Evolutionary conservation across 2,888 invertebrate genomes (phyloP).

Genomic region (Cerastis rubricosa): DNA sequence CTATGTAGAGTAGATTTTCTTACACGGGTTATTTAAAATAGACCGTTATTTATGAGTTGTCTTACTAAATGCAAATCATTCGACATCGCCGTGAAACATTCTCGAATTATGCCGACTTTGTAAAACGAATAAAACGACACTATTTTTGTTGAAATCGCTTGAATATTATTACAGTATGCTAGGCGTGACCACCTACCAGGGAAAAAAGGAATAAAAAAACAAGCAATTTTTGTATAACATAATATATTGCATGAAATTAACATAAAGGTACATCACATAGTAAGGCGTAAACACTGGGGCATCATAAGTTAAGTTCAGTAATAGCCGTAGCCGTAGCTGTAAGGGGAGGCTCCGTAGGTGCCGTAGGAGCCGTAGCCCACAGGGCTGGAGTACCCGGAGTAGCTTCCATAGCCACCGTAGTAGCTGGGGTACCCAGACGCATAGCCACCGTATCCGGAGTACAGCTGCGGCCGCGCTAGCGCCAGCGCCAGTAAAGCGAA

Average conservation of each 20-base stretch:
- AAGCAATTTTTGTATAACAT: neutral
- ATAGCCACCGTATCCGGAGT: conserved; percentile 80
- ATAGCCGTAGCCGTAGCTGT: conserved; percentile 83
- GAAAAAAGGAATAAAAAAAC: neutral
- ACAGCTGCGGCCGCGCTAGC: conserved; percentile 86
- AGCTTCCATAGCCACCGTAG: conserved; percentile 83
- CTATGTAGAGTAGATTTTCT: conserved; percentile 36
- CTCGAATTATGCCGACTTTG: neutral
- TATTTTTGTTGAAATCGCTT: neutral
- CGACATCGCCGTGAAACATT: neutral
- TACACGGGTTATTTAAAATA: conserved; percentile 29
- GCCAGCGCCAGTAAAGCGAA: conserved; percentile 86
- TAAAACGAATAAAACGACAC: too few relatives aligned
- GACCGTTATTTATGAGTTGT: conserved; percentile 6
- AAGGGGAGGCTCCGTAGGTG: conserved; percentile 79
- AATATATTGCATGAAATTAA: conserved; percentile 62
- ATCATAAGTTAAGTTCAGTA: conserved; percentile 70
- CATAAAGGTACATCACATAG: conserved; percentile 55
- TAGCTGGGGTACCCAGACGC: conserved; percentile 80
- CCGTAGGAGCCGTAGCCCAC: conserved; percentile 79
- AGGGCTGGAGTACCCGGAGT: conserved; percentile 83
- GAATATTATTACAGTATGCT: neutral
- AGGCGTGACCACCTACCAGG: neutral
- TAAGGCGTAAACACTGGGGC: conserved; percentile 51
- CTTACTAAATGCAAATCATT: conserved; percentile 8